A percentile compares a stretch with the other conserved stretches of the same genome.
phyloP scores from a whole-genome alignment of 1,140 invertebrate species.

The Hycleus cichorii region DNA sequence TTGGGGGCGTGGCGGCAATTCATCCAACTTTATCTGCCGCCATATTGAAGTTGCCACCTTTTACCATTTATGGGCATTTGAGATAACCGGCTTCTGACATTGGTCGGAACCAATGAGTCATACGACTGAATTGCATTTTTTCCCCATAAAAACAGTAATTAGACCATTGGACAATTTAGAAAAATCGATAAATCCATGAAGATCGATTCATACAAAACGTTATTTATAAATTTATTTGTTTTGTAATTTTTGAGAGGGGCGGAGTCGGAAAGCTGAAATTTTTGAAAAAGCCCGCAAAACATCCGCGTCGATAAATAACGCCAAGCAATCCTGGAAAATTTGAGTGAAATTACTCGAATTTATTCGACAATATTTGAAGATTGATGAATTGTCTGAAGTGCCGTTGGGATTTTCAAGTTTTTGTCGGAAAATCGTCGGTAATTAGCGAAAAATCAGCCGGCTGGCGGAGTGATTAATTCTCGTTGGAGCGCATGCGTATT shows the following conservation, averaged over 20 bases:
- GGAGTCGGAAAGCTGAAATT: too few relatives aligned
- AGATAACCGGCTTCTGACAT: slow-evolving; percentile 36
- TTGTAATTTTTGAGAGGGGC: not conserved
- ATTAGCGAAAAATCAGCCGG: slow-evolving; percentile 11
- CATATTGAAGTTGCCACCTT: slow-evolving; percentile 36
- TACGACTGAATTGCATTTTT: not conserved
- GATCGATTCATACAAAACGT: too few relatives aligned
- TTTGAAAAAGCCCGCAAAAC: slow-evolving; percentile 30
- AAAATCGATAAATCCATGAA: not conserved
- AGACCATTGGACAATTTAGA: not conserved
- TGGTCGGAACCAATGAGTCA: slow-evolving; percentile 34
- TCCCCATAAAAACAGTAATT: not conserved
- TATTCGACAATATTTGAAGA: too few relatives aligned
- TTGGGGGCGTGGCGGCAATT: slow-evolving; percentile 34
- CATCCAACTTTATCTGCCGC: slow-evolving; percentile 28
- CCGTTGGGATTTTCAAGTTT: not conserved
- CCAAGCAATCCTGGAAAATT: not conserved
- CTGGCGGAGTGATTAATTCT: slow-evolving; percentile 25
- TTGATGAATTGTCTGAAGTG: too few relatives aligned
- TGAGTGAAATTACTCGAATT: not conserved
- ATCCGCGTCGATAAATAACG: slow-evolving; percentile 27
- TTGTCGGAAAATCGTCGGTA: slow-evolving; percentile 1
- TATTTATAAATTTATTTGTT: not conserved
- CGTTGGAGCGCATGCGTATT: slow-evolving; percentile 23
- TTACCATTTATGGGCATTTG: slow-evolving; percentile 42